Evolutionary conservation across 1,140 invertebrate species (phyloP).

Genomic region (Drosophila pseudoobscura): DNA sequence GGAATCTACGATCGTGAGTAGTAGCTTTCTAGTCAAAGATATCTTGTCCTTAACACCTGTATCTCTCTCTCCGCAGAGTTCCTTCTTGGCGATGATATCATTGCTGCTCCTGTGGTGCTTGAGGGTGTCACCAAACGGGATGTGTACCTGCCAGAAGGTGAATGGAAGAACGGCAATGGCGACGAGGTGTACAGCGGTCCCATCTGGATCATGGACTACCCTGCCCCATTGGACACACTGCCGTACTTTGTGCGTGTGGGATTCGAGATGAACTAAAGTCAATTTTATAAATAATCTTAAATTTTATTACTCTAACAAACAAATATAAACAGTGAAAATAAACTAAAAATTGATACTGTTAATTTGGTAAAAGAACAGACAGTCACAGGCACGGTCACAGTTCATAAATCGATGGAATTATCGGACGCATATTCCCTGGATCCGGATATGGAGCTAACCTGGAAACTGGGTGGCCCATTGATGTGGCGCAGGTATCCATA

Average conservation of each 20-base stretch:
- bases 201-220: constrained; percentile 87
- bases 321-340: constrained; percentile 18
- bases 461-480: background rate
- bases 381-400: background rate
- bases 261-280: constrained; percentile 33
- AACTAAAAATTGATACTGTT: constrained; percentile 25
- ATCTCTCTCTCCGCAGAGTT: constrained; percentile 86
- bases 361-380: constrained; percentile 49
- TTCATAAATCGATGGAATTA: background rate
- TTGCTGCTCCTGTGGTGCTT: constrained; percentile 92
- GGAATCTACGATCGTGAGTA: constrained; percentile 87
- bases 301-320: constrained; percentile 23
- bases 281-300: background rate
- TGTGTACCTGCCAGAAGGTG: constrained; percentile 90
- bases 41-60: background rate
- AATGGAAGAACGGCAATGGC: constrained; percentile 87
- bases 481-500: constrained; percentile 36
- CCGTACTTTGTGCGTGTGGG: constrained; percentile 86
- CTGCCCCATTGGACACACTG: constrained; percentile 87
- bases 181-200: constrained; percentile 85
- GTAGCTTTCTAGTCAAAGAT: background rate
- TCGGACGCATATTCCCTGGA: constrained; percentile 21
- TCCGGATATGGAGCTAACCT: background rate
- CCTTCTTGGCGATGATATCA: constrained; percentile 91
- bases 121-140: constrained; percentile 87